Evolutionary conservation across 2,797 vertebrate genomes (phyloP).

Genomic region (Iguana delicatissima): DNA sequence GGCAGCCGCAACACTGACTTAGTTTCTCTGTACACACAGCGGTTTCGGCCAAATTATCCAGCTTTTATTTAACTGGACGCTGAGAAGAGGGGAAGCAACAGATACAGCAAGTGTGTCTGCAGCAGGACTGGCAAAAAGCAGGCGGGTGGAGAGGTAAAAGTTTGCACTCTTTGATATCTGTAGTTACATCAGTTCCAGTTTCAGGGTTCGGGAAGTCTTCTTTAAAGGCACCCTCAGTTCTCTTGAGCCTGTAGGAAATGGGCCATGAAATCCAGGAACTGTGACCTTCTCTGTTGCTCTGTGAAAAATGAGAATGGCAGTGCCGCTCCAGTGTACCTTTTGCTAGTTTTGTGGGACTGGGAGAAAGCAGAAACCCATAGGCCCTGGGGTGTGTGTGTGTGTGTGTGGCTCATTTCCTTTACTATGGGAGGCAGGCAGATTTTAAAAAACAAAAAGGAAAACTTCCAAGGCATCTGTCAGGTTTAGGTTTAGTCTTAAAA

Average conservation of each 20-base stretch:
- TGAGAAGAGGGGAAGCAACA: background rate
- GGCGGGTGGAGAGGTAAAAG: background rate
- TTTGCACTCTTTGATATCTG: constrained; percentile 4
- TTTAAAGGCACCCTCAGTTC: too few species aligned
- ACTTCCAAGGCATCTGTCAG: background rate
- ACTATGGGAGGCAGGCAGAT: background rate
- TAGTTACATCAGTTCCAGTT: background rate
- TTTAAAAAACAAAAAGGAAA: too few species aligned
- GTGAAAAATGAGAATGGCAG: background rate
- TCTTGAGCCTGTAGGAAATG: background rate
- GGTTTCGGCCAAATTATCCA: constrained; percentile 59
- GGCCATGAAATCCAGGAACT: background rate
- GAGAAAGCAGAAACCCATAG: background rate
- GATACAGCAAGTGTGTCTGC: background rate
- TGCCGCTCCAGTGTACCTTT: too few species aligned
- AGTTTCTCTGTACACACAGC: constrained; percentile 43
- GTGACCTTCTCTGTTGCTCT: background rate
- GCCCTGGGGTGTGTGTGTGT: background rate
- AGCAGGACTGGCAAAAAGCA: background rate
- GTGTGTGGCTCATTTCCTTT: background rate
- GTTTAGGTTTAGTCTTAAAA: background rate
- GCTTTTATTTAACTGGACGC: constrained; percentile 12
- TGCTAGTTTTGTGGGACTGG: background rate
- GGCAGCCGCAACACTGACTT: background rate
- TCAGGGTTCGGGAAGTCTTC: background rate